Conservation (phyloP, 2,113 vertebrate genomes). For the Kryptolebias marmoratus region DNA sequence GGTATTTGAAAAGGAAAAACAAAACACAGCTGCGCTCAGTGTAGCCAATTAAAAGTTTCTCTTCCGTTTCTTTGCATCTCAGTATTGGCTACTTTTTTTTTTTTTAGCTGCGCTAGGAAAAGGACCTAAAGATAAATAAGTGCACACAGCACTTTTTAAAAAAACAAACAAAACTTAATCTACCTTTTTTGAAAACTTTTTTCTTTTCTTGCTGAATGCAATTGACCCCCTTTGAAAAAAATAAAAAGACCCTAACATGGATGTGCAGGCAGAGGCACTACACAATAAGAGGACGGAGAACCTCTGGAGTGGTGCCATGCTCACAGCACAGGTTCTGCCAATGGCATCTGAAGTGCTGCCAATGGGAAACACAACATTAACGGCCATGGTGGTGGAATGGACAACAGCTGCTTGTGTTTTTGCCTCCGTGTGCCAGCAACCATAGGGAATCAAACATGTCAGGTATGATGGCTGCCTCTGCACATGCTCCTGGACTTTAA, state of each 20-base stretch:
- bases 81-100: slow-evolving; percentile 34
- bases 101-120: slow-evolving; percentile 39
- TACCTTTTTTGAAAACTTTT: slow-evolving; percentile 2
- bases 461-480: slow-evolving; percentile 38
- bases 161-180: slow-evolving; percentile 6
- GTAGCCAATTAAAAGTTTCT: slow-evolving; percentile 75
- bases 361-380: slow-evolving; percentile 54
- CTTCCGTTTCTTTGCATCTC: slow-evolving; percentile 49
- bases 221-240: neutral
- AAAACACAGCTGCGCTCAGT: slow-evolving; percentile 59
- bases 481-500: slow-evolving; percentile 30
- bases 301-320: slow-evolving; percentile 51
- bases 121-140: slow-evolving; percentile 50
- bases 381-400: slow-evolving; percentile 36
- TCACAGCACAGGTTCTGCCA: slow-evolving; percentile 42
- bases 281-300: slow-evolving; percentile 29
- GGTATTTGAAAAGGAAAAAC: slow-evolving; percentile 47
- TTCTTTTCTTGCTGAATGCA: slow-evolving; percentile 13
- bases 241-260: slow-evolving; percentile 18
- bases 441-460: slow-evolving; percentile 30
- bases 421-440: slow-evolving; percentile 53
- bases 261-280: slow-evolving; percentile 21
- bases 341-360: slow-evolving; percentile 60
- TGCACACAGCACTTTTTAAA: slow-evolving; percentile 35
- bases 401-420: slow-evolving; percentile 61